phyloP scores from a whole-genome alignment of 1,140 invertebrate genomes.

The Drosophila sp. region DNA sequence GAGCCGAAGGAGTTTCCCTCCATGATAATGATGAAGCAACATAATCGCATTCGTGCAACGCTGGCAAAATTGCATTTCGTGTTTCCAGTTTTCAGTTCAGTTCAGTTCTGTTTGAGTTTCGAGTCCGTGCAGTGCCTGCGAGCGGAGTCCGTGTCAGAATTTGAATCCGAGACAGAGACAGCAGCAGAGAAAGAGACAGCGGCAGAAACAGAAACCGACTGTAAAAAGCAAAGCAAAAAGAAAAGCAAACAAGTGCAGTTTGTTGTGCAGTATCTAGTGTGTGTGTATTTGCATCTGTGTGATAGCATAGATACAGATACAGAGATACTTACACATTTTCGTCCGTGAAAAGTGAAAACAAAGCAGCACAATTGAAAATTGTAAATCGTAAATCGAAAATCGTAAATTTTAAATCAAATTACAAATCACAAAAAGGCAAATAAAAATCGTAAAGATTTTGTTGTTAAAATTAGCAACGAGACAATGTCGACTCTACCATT shows the following conservation, averaged over 20 bases:
- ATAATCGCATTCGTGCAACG: slow-evolving; percentile 65
- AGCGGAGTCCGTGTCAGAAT: slow-evolving; percentile 39
- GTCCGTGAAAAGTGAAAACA: slow-evolving; percentile 58
- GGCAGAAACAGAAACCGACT: slow-evolving; percentile 30
- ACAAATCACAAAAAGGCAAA: slow-evolving; percentile 18
- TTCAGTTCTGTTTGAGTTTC: slow-evolving; percentile 78
- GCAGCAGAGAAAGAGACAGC: slow-evolving; percentile 3
- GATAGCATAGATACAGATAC: slow-evolving; percentile 71
- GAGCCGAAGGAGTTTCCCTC: slow-evolving; percentile 72
- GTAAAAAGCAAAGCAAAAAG: slow-evolving; percentile 31
- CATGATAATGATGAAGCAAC: slow-evolving; percentile 48
- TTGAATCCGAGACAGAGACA: slow-evolving; percentile 2
- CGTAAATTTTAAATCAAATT: too few species aligned
- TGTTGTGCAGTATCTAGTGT: slow-evolving; percentile 10
- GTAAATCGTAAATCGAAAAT: slow-evolving; percentile 1
- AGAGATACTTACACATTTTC: slow-evolving; percentile 54
- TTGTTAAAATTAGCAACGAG: slow-evolving; percentile 8
- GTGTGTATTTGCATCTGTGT: slow-evolving; percentile 14
- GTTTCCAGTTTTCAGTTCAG: slow-evolving; percentile 4
- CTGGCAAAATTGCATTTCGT: slow-evolving; percentile 67
- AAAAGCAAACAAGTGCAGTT: slow-evolving; percentile 44
- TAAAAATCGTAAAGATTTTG: background rate
- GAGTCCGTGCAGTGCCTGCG: slow-evolving; percentile 71
- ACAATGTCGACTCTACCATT: slow-evolving; percentile 84
- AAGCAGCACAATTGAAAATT: slow-evolving; percentile 29